Conservation (phyloP, 2,113 vertebrate species). For the Axis porcinus region DNA sequence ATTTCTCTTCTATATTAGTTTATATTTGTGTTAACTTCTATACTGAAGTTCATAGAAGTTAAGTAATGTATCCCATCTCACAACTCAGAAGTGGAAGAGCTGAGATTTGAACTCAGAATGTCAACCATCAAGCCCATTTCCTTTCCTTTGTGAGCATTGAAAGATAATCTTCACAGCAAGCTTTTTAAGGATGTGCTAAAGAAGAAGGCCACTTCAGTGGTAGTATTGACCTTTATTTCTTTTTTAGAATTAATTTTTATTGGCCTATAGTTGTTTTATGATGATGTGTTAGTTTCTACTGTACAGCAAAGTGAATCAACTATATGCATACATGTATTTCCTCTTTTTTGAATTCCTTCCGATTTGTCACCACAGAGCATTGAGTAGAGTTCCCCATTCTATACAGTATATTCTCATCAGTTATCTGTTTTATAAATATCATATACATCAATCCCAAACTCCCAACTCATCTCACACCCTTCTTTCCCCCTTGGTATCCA, state of each 20-base stretch:
- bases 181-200: not conserved
- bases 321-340: not conserved
- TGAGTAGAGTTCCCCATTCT: not conserved
- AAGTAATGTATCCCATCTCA: not conserved
- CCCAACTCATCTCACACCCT: not conserved
- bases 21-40: not conserved
- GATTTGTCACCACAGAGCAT: not conserved
- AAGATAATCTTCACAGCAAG: not conserved
- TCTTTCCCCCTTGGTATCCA: not conserved
- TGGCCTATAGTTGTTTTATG: not conserved
- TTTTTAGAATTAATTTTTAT: not conserved
- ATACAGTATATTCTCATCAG: not conserved
- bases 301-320: not conserved
- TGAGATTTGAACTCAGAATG: not conserved
- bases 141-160: not conserved
- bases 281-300: not conserved
- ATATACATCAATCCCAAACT: not conserved
- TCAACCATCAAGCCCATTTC: not conserved
- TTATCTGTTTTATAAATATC: not conserved
- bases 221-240: not conserved
- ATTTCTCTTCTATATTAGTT: not conserved
- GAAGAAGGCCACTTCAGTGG: not conserved
- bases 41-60: not conserved
- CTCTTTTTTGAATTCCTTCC: not conserved
- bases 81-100: not conserved